phyloP scores from a whole-genome alignment of 2,888 invertebrate genomes.

The Lasioglossum pauxillum region DNA sequence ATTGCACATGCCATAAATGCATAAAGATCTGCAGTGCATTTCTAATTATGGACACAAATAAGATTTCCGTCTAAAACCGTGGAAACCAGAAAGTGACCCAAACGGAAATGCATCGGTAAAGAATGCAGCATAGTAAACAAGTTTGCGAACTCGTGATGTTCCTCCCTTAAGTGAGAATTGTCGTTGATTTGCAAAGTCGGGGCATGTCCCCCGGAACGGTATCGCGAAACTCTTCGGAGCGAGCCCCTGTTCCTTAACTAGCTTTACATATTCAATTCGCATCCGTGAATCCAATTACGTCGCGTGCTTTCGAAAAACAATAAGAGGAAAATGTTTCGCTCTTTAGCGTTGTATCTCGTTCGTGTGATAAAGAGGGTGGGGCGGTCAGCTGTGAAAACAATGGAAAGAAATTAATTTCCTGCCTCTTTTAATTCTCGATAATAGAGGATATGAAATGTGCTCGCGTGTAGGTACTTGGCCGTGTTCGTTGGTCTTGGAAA shows the following conservation, averaged over 20 bases:
- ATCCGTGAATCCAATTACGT: conserved; percentile 61
- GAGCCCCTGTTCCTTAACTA: conserved; percentile 34
- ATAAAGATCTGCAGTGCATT: not conserved
- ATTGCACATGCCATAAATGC: not conserved
- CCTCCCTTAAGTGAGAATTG: not conserved
- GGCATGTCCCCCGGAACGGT: conserved; percentile 24
- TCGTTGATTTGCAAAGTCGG: conserved; percentile 17
- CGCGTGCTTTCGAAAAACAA: conserved; percentile 48
- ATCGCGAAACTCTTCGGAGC: conserved; percentile 28
- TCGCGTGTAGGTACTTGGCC: not conserved
- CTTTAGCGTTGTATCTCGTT: conserved; percentile 40
- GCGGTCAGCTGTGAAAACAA: conserved; percentile 13
- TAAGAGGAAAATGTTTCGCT: conserved; percentile 47
- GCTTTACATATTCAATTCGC: conserved; percentile 52
- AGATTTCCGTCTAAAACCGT: not conserved
- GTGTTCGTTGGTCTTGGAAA: not conserved
- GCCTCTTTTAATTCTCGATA: not conserved
- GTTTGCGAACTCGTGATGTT: conserved; percentile 1
- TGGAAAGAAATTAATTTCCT: not conserved
- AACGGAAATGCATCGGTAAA: conserved; percentile 1
- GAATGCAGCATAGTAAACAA: not conserved
- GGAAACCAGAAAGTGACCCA: not conserved
- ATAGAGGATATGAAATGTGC: not conserved
- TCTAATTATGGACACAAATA: not conserved
- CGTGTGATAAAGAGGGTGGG: not conserved